A percentile compares a stretch with the other conserved stretches of the same genome.
These are phyloP conservation scores for Lamellibrachia columna DNA, from an alignment of 2,888 invertebrate genomes.

Conservation along the genomic window DNA sequence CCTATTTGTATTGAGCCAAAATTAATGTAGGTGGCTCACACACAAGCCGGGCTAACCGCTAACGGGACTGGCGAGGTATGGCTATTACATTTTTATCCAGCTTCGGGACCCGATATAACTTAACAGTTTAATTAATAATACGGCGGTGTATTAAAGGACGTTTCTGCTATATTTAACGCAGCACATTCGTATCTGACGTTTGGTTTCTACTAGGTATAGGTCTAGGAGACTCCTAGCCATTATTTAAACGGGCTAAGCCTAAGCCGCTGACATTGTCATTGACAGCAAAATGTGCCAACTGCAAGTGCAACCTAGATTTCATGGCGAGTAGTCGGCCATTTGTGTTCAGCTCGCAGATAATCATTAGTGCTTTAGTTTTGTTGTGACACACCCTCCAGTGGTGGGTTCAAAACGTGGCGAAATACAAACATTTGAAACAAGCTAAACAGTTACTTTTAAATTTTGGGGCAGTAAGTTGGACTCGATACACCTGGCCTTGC, in stretches of 20 bases:
- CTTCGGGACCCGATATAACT: neutral
- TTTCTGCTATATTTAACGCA: neutral
- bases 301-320: neutral
- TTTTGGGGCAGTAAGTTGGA: too few relatives aligned
- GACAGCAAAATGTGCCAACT: neutral
- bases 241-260: neutral
- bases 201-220: neutral
- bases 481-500: too few relatives aligned
- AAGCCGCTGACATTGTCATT: neutral
- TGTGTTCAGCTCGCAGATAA: neutral
- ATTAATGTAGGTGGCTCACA: neutral
- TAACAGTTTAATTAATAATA: neutral
- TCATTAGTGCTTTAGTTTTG: neutral
- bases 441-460: too few relatives aligned
- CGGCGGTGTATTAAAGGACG: neutral
- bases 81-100: neutral
- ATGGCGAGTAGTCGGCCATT: neutral
- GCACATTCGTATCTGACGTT: neutral
- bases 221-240: neutral
- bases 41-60: neutral
- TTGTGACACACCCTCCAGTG: neutral
- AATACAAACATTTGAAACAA: neutral
- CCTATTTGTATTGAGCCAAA: neutral
- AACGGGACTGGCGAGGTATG: neutral
- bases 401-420: neutral